Evolutionary conservation across 2,888 invertebrate species (phyloP), one percentile per base, ranked within the genome.

Genomic region (Acanthoscelides obtectus): DNA sequence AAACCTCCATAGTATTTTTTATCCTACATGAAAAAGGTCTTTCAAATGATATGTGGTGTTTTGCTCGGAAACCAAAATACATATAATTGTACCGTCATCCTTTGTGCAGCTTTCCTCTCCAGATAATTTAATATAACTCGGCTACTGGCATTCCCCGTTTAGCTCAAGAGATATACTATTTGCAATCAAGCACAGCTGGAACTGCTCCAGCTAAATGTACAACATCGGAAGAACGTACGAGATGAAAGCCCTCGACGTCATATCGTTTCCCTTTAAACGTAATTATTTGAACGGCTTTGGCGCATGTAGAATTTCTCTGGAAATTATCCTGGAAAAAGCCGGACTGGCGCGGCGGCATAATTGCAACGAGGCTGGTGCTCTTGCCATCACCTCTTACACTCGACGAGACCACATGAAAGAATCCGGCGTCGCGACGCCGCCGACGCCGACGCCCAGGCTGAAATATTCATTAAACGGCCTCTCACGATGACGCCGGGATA

Each of bases 391-490:
- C 75, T 73, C 73, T 75, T 78, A 77, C 77, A 77, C 71, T 74
- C 76, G 77, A 72, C 76, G 73, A 76, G 73, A 72, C 76, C 73
- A 77, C 77, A 78, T 77, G 73, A 75, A 79, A 79, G 79, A 77
- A 76, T 78, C 77, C 74, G 20, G 67, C 67, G 45, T 45, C 12
- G 45, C 45, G 45, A 45, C 45, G 45, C 17, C 45, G 12, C 6
- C 45, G 45, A 6, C 45, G 45, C 8, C 45, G 45, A 17, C 45
- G 45, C 17, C 45, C 12, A 6, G 45, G 45, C 45, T 78, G 78
- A 77, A 78, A 78, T 78, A 78, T 78, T 78, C 76, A 77, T 78
- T 78, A 78, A 78, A 78, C 72, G 76, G 75, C 74, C 66, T 66
- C 20, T 17, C 21, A 20, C 5, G 8, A 8, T 3, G 3, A 20